Base-by-base conservation (phyloP, 2,888 invertebrate genomes). In the Hybos culiciformis region DNA sequence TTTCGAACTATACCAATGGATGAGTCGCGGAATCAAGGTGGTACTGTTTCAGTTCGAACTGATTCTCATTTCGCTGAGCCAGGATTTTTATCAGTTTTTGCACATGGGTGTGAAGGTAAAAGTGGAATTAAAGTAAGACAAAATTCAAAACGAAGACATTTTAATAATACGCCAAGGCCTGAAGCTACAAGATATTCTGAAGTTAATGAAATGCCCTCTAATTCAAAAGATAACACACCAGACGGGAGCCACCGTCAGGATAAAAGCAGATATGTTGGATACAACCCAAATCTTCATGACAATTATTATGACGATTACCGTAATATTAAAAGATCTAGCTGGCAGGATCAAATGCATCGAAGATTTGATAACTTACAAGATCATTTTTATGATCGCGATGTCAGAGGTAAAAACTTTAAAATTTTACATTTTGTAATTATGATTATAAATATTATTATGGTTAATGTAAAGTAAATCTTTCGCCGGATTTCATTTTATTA, bases 21-120 rank as follows among this genome's bases (percentile, higher is more conserved):
- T 39, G 59, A 58, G 42, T 59, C 61, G 1, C 50, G 61, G 3
- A 26, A 26, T 11, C 45, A 45, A 3, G 57, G 58, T 9, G 52
- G 59, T 2, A 31, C 46, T 4, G 61, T 66, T 11, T 60, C 65
- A 0, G 63, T 65, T 17, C 76, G 81, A 60, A 84, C 84, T 0
- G 84, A 84, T 56, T 84, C 85, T 0, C 84, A 83, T 58, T 87
- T 87, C 55, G 73, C 85, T 1, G 86, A 87, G 53, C 86, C 86
- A 0, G 81, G 85, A 12, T 86, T 86, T 54, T 81, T 85, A 26
- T 85, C 85, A 36, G 84, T 87, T 0, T 86, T 86, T 55, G 86
- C 86, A 0, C 85, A 85, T 50, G 84, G 84, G 1, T 87, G 86
- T 55, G 79, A 81, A 54, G 76, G 59, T 41, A 59, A 59, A 4